A percentile compares a stretch with the other conserved stretches of the same genome.
These are phyloP conservation scores for Aphis gossypii DNA, from an alignment of 1,140 invertebrate genomes.

Conservation along the genomic window DNA sequence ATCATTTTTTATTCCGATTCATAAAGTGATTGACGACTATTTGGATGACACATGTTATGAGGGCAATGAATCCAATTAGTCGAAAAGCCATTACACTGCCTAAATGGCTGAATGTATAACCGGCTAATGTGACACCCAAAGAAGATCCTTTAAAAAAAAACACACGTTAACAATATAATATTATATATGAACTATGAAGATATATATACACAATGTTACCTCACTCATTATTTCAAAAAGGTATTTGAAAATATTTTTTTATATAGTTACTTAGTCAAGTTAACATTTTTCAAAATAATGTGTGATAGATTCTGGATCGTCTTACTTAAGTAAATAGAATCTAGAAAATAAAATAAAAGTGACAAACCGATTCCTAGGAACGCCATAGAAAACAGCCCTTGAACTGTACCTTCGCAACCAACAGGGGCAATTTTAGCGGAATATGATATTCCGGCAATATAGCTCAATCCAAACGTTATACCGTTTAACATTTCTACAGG, in stretches of 20 bases:
- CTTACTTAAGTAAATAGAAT: neutral
- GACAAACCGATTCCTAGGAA: conserved; percentile 81
- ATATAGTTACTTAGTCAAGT: neutral
- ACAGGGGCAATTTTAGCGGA: conserved; percentile 83
- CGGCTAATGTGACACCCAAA: neutral
- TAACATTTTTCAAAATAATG: neutral
- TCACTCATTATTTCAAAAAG: neutral
- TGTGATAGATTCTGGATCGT: neutral
- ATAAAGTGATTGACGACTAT: neutral
- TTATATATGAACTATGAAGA: neutral
- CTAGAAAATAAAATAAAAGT: neutral
- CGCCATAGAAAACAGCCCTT: conserved; percentile 82
- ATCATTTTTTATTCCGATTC: neutral
- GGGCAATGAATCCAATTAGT: neutral
- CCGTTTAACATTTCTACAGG: conserved; percentile 87
- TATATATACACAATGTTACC: neutral
- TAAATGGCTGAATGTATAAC: conserved; percentile 26
- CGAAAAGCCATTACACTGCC: conserved; percentile 65
- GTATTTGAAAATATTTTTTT: neutral
- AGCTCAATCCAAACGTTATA: conserved; percentile 86
- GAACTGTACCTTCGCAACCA: conserved; percentile 85
- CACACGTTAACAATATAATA: neutral
- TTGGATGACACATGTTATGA: neutral
- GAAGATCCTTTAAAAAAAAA: neutral
- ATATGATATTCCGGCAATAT: conserved; percentile 88